Evolutionary conservation across 1,140 invertebrate species (phyloP), one percentile per base, ranked within the genome.

Genomic region (Muscidifurax raptorellus): DNA sequence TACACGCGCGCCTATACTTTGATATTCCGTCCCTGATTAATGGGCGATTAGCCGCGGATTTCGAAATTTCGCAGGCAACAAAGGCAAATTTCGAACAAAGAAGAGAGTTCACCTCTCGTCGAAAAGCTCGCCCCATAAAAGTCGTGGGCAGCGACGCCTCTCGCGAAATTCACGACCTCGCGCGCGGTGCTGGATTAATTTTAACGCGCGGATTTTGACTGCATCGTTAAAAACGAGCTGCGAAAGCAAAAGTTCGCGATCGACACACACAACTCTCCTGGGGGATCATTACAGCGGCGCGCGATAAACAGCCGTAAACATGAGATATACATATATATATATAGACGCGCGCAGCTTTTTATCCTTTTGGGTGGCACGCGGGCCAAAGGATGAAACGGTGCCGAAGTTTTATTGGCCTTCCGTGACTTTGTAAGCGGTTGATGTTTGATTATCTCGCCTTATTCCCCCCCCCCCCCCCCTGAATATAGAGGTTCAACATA

Each of bases 151-250:
- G 76, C 67, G 67, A 84, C 82, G 82, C 82, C 82, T 84, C 71
- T 74, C 47, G 76, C 76, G 25, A 84, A 84, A 84, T 84, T 84
- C 79, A 67, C 79, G 82, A 75, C 71, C 67, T 32, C 76, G 71
- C 83, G 59, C n/a, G n/a, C n/a, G n/a, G n/a, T n/a, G n/a, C 27
- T 75, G 83, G 83, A 84, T 84, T 84, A 84, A 84, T 84, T 84
- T 80, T 84, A 84, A 84, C 83, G 83, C 83, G 83, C 83, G 76
- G 83, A 84, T n/a, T n/a, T 84, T 84, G 77, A 84, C 67, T 84
- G 83, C 83, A 80, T 84, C 83, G 83, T 84, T 84, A 84, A 84
- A 83, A 32, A 27, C 66, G 78, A 69, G 59, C 52, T 27, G 40
- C 44, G 64, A 82, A 44, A 59, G n/a, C 28, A 64, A 75, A 32